Base-by-base conservation (phyloP, 2,113 vertebrate genomes). In the Cranoglanis bouderius region DNA sequence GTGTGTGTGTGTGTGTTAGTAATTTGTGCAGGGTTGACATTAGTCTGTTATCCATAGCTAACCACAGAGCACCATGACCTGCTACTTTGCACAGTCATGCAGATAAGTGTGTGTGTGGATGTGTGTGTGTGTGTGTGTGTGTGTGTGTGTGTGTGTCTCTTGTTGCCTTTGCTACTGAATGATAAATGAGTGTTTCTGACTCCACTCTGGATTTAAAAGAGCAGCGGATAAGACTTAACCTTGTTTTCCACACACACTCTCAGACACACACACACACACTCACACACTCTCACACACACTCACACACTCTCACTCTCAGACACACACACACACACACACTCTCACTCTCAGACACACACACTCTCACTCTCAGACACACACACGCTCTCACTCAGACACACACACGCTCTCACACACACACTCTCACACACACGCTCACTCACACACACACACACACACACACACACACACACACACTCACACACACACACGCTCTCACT, bases 81-180 rank as follows among this genome's bases (percentile, higher is more conserved):
- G 40, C 35, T 24, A 43, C 40, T 43, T 24, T 26, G 59, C 26
- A 29, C 21, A 49, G 18, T 13, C n/a, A 40, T n/a, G 49, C 70
- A 53, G 35, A 67, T 49, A 57, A 29, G 61, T 40, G 63, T 70
- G 46, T 82, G 63, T 72, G 63, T 85, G 32, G 61, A 35, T 82
- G 51, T 82, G 78, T 82, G 80, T 82, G 80, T 59, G 80, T 55
- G 80, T 55, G 32, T 40, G 32, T 53, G 35, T 40, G 53, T 38
- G 8, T n/a, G n/a, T n/a, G n/a, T n/a, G n/a, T n/a, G n/a, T n/a
- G n/a, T n/a, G n/a, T n/a, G n/a, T 40, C 38, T 75, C 38, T 75
- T 38, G 40, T 43, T 75, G 70, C 18, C 35, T 29, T 49, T 38
- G 84, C 40, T 75, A 43, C 74, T 77, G 74, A 70, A 70, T 35